phyloP scores from a whole-genome alignment of 2,797 vertebrate species.

The Acropternis orthonyx region DNA sequence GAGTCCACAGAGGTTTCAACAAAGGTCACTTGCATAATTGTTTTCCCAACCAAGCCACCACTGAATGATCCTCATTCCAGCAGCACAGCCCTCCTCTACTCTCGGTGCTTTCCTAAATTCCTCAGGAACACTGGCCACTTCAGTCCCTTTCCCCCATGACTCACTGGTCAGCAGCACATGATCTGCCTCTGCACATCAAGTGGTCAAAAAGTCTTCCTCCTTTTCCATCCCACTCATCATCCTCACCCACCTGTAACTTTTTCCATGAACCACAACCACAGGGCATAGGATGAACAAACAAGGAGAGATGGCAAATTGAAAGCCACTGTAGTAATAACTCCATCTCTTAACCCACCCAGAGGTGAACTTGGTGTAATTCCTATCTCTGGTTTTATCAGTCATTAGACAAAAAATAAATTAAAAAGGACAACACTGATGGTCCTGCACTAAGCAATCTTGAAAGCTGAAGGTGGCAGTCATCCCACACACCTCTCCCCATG shows the following conservation, averaged over 20 bases:
- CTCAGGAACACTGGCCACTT: neutral
- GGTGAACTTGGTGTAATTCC: neutral
- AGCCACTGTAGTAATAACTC: neutral
- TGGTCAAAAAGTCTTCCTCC: neutral
- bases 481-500: neutral
- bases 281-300: neutral
- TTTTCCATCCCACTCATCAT: neutral
- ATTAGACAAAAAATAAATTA: neutral
- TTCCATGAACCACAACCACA: neutral
- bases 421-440: neutral
- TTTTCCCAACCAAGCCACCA: slow-evolving; percentile 7
- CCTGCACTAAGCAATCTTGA: neutral
- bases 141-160: neutral
- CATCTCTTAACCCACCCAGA: neutral
- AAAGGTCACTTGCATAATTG: slow-evolving; percentile 52
- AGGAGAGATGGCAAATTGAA: neutral
- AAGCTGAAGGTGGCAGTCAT: neutral
- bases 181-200: neutral
- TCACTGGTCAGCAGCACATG: neutral
- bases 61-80: neutral
- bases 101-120: neutral
- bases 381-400: neutral
- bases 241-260: neutral
- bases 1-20: neutral
- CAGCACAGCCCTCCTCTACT: neutral